Evolutionary conservation across 2,113 vertebrate genomes (phyloP), one percentile per base, ranked within the genome.

Genomic region (Petromus typicus): DNA sequence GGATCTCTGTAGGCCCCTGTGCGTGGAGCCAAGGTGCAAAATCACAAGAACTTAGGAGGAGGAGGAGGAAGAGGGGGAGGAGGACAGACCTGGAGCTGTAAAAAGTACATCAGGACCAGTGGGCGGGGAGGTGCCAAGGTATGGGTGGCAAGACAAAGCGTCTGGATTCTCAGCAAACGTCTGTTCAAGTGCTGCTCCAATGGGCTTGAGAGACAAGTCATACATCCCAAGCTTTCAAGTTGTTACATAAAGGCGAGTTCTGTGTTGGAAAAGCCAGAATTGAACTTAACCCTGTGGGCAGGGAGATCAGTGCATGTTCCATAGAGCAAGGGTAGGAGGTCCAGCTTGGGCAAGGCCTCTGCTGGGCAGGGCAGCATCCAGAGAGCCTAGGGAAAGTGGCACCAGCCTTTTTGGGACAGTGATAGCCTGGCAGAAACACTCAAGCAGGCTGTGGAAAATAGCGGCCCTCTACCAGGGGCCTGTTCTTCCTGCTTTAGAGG

Each of bases 311-410:
- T 14, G 57, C 7, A 0, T 34, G 10, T 40, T 57, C 63, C 27
- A 7, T 45, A 1, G 0, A 11, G 43, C 17, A 6, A 22, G 5
- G 37, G 40, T 12, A 13, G 45, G 61, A 3, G 4, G 3, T 56
- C 10, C 13, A 16, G 79, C 69, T 10, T 13, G 12, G 43, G 64
- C 23, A 93, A 13, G 73, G 69, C 27, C 30, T 63, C 37, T 45
- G 27, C n/a, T 30, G 40, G 40, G 34, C 43, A 12, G n/a, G 25
- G 7, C 37, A 20, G 20, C 45, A 30, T 61, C 82, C 34, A 23
- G 40, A 85, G 37, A 64, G 45, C 86, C 32, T 30, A 30, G 85
- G 82, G 32, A 73, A 37, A 7, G 69, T 13, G 69, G 73, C 93
- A 22, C 73, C 37, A 64, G 1, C 84, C 5, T 17, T 22, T 30